A percentile compares a stretch with the other conserved stretches of the same genome.
phyloP scores from a whole-genome alignment of 2,888 invertebrate species.

The Caradrina clavipalpis region DNA sequence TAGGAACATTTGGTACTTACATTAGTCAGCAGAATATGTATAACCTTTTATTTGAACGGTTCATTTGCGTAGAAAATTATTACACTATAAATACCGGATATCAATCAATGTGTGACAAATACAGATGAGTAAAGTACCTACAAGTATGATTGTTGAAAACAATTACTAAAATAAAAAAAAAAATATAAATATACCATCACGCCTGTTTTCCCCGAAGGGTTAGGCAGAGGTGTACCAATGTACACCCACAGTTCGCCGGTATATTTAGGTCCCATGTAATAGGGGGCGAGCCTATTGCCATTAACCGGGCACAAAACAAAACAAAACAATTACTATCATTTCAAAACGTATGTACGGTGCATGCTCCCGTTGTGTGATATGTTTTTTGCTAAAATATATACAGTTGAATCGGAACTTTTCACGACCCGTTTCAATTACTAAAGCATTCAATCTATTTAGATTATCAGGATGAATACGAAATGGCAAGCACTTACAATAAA shows the following conservation, averaged over 20 bases:
- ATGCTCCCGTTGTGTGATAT: neutral
- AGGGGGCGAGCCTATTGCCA: too few relatives aligned
- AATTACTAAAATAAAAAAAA: too few relatives aligned
- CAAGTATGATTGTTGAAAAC: neutral
- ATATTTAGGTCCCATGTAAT: too few relatives aligned
- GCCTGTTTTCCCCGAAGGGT: too few relatives aligned
- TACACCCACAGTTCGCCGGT: too few relatives aligned
- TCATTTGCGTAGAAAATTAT: neutral
- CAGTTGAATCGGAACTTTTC: neutral
- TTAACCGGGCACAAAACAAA: too few relatives aligned
- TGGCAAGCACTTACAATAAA: constrained; percentile 19
- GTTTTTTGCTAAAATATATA: constrained; percentile 1
- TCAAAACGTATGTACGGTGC: neutral
- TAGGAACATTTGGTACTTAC: neutral
- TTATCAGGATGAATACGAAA: constrained; percentile 19
- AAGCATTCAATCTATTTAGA: constrained; percentile 20
- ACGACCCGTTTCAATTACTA: constrained; percentile 21
- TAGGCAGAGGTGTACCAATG: too few relatives aligned
- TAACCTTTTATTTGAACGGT: constrained; percentile 14
- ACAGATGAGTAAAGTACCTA: neutral
- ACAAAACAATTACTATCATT: neutral
- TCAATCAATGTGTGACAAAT: constrained; percentile 3
- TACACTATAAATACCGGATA: constrained; percentile 3
- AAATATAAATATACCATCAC: too few relatives aligned
- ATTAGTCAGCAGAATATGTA: constrained; percentile 7